Base-by-base conservation (phyloP, 2,113 vertebrate species). In the Brachypodius melanocephalos region DNA sequence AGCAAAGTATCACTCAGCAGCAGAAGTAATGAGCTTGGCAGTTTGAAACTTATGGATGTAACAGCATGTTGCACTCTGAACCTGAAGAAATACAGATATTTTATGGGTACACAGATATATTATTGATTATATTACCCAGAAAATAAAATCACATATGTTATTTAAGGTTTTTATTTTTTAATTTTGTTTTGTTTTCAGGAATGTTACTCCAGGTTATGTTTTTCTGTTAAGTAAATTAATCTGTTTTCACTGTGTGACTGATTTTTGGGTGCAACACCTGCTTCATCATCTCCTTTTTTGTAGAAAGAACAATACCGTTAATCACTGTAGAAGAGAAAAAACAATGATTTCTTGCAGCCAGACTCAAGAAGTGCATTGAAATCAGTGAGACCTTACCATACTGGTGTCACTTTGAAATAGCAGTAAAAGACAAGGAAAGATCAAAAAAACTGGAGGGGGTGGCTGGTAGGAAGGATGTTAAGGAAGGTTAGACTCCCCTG, bases 221-320 rank as follows among this genome's bases (percentile, higher is more conserved):
- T 87, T 84, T 55, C 69, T 89, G 32, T 57, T 57, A 84, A 96
- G 92, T 94, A 93, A 97, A 91, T 93, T 65, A 92, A 92, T 90
- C 78, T 69, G 31, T 85, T 97, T 94, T 88, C 81, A 61, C 8
- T 29, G 20, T 77, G 24, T 69, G 46, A 52, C 68, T 67, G 19
- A n/a, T 43, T 85, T 69, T 69, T 32, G n/a, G 24, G 16, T 1
- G 3, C 43, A 52, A 52, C 32, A 78, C 18, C 46, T 40, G n/a
- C 34, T 16, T 67, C 42, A 66, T 22, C 40, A 48, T 10, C 5
- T 72, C n/a, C 51, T 89, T 65, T 36, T 45, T 88, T 22, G 12
- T 12, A 45, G 21, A 68, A 89, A 73, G 8, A 65, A 42, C 12
- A 54, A 34, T 17, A 58, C 7, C 71, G 22, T 36, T 89, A 68